Evolutionary conservation across 1,140 invertebrate genomes (phyloP), one percentile per base, ranked within the genome.

Genomic region (Hypothenemus hampei): DNA sequence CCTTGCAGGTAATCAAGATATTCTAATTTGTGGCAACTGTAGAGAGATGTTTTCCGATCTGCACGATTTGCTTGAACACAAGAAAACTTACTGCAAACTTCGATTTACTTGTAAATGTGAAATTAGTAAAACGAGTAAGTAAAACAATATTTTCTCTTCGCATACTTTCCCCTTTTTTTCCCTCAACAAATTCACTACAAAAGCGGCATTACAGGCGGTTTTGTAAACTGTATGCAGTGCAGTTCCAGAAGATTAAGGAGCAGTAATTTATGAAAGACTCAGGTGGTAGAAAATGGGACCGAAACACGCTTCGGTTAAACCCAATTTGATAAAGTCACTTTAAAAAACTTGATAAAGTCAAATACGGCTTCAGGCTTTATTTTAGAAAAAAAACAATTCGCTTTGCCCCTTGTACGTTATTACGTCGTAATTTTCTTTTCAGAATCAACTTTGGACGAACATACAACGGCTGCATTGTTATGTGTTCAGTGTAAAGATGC

Each of bases 11-110:
- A 88, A 86, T 73, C 85, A 85, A 61, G 89, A 92, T 71, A 88
- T 91, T 68, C 77, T 92, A 69, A 91, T 92, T 66, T 92, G 89
- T 72, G 89, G 89, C 57, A 90, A 89, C 72, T 92, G 89, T 72
- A 78, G 88, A 63, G 85, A 89, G 73, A 82, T 87, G 73, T 91
- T 91, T 72, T 81, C 82, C 41, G 87, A 87, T 62, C 77, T 92
- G 23, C 82, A 85, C 65, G 87, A 89, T 65, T 77, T 92, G 64
- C 79, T 91, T 60, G 86, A 91, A 65, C 89, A 92, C 77, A 91
- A 91, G 74, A 86, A 87, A 70, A 81, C 81, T 60, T 87, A 88
- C 72, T 91, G 88, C 74, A 89, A 88, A 73, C 77, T 91, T 62
- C 79, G 86, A 65, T 89, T 89, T 74, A 87, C 85, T 63, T 91